Evolutionary conservation across 2,113 vertebrate species (phyloP).

Genomic region (Macrotis lagotis): DNA sequence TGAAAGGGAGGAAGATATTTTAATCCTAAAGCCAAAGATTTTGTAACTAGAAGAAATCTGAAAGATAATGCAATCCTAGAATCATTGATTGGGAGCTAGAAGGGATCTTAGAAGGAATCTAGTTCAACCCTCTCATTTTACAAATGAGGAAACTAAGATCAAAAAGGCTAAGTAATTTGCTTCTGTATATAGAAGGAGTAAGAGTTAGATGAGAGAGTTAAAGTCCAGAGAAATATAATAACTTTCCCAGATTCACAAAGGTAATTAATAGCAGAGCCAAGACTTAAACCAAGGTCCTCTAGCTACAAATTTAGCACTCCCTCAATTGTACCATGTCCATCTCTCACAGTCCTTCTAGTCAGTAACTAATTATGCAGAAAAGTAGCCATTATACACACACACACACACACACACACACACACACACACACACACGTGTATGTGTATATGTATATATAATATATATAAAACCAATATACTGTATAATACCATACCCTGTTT

Average conservation of each 20-base stretch:
- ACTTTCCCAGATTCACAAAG: background rate
- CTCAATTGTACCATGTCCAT: background rate
- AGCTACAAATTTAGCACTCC: background rate
- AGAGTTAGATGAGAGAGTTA: background rate
- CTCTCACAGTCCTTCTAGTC: background rate
- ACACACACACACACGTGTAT: no score
- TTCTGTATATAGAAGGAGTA: background rate
- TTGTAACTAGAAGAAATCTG: constrained; percentile 47
- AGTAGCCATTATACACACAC: background rate
- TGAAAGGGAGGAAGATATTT: background rate
- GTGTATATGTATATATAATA: no score
- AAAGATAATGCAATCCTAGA: background rate
- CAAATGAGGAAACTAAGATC: background rate
- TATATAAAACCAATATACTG: no score
- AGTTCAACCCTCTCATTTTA: background rate
- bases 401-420: no score
- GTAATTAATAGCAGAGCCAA: background rate
- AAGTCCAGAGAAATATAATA: background rate
- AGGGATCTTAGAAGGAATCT: background rate
- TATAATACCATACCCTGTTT: background rate
- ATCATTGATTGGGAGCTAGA: background rate
- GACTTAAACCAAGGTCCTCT: background rate
- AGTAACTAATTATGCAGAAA: constrained; percentile 42
- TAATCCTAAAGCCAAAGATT: background rate
- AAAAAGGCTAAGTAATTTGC: background rate